Conservation (phyloP, 2,797 vertebrate genomes). For the Brotula barbata region DNA sequence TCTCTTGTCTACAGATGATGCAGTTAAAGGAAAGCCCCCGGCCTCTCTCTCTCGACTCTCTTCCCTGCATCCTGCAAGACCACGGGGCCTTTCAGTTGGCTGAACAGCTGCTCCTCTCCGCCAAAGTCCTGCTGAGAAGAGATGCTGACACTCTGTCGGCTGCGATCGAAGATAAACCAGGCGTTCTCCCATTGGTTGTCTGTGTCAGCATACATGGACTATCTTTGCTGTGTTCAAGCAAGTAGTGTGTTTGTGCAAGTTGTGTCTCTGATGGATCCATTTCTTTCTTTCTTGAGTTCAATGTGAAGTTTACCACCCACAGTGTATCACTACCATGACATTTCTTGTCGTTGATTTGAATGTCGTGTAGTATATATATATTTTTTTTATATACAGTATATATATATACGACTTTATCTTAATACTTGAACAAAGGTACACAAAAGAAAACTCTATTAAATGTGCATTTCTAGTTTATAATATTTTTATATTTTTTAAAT, state of each 20-base stretch:
- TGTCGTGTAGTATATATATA: too few relatives aligned
- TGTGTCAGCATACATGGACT: constrained; percentile 80
- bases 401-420: too few relatives aligned
- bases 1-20: constrained; percentile 39
- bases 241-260: constrained; percentile 4
- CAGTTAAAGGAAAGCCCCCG: constrained; percentile 27
- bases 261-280: neutral
- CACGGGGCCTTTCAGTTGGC: constrained; percentile 70
- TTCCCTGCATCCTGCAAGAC: constrained; percentile 71
- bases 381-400: too few relatives aligned
- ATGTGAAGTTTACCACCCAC: neutral
- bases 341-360: too few relatives aligned
- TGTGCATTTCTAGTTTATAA: too few relatives aligned
- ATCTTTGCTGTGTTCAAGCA: constrained; percentile 40
- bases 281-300: constrained; percentile 24
- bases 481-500: too few relatives aligned
- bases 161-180: constrained; percentile 47
- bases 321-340: neutral
- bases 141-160: constrained; percentile 67
- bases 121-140: constrained; percentile 73
- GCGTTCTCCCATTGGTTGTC: constrained; percentile 74
- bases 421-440: too few relatives aligned
- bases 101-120: constrained; percentile 78
- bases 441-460: too few relatives aligned
- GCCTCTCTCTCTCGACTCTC: constrained; percentile 60